Evolutionary conservation across 2,113 vertebrate genomes (phyloP), one percentile per base, ranked within the genome.

Genomic region (Lycaon pictus): DNA sequence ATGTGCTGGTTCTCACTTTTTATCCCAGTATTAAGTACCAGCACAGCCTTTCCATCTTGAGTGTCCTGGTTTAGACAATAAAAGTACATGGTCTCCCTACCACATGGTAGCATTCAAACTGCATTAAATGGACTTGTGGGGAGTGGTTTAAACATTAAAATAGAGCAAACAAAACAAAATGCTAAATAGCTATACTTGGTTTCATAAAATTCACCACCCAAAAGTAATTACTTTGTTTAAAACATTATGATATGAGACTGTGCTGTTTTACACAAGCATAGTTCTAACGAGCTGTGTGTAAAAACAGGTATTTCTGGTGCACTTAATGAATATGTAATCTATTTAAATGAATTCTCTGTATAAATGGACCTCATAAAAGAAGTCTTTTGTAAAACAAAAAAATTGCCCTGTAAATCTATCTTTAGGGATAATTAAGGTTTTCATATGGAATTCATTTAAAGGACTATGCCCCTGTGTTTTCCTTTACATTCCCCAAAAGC

Each of bases 61-160:
- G 19, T 63, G n/a, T 76, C 43, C 20, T 55, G 27, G 35, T 74
- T 74, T 83, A 83, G 48, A 84, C 48, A 83, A 79, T 48, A 37
- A 89, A 62, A 62, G 37, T 32, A 87, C 65, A 35, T 35, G 32
- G 63, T 69, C 32, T 77, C 71, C 25, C 32, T 83, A 84, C 17
- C 25, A 65, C 7, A 20, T 65, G n/a, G 58, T 53, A 95, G 69
- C 79, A 84, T 65, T 65, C 56, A 76, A 83, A 56, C 5, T 90
- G 27, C 27, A 83, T 32, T 55, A 76, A 76, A 90, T 5, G 35
- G 43, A 90, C 55, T 83, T 65, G 16, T 37, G 8, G 65, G 16
- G 16, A 94, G 37, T 55, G 15, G n/a, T 32, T 90, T 90, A 83
- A 90, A 83, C 72, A 76, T 55, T 65, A 90, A 89, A 90, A 72